Evolutionary conservation across 1,140 invertebrate species (phyloP).

Genomic region (Aphidius gifuensis): DNA sequence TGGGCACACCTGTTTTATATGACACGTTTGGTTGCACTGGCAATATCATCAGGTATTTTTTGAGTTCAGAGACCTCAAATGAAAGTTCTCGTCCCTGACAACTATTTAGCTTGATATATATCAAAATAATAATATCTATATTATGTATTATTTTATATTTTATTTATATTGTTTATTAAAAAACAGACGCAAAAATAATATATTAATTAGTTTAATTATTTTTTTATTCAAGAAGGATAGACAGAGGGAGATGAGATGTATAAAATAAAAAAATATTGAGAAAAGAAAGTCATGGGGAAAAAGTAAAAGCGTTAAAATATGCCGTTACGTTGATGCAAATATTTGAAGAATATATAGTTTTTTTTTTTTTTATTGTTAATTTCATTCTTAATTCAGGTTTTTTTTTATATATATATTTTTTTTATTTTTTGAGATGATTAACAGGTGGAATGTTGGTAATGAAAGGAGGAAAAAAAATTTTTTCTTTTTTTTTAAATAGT

Average conservation of each 20-base stretch:
- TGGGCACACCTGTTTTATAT: conserved; percentile 13
- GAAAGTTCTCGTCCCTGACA: conserved; percentile 33
- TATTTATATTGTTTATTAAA: too few species aligned
- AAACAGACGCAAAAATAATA: too few species aligned
- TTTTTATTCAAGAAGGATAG: background rate
- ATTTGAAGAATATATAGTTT: background rate
- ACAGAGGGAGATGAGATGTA: background rate
- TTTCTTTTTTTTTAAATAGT: background rate
- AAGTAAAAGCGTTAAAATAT: conserved; percentile 6
- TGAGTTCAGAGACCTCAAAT: conserved; percentile 44
- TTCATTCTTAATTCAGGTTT: background rate
- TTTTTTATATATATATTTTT: too few species aligned
- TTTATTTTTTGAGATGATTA: too few species aligned
- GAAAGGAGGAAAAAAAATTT: background rate
- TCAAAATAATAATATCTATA: conserved; percentile 6
- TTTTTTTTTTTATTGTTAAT: background rate
- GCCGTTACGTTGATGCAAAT: conserved; percentile 14
- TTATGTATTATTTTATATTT: conserved; percentile 1
- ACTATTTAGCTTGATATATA: too few species aligned
- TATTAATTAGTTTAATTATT: too few species aligned
- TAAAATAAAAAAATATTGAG: background rate
- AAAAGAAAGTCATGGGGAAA: conserved; percentile 11
- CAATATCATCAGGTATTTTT: background rate
- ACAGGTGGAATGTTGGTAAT: background rate
- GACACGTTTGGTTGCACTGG: background rate